These are phyloP conservation scores for Scomber scombrus DNA, from an alignment of 2,113 vertebrate genomes.

Conservation along the genomic window DNA sequence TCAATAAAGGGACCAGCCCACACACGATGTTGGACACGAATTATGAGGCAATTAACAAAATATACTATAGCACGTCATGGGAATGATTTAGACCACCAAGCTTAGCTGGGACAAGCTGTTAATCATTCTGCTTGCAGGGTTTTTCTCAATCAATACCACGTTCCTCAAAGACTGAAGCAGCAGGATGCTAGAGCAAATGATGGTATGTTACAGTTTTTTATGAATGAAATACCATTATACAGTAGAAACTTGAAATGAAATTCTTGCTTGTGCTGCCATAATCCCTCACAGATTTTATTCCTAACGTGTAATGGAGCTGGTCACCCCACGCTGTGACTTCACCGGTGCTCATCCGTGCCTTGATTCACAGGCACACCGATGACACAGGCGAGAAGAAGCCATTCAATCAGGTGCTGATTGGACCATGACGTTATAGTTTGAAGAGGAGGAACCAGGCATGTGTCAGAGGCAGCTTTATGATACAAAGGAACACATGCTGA, in stretches of 20 bases:
- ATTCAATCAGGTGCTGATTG: slow-evolving; percentile 52
- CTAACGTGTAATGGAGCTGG: background rate
- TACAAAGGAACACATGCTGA: background rate
- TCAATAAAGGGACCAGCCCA: slow-evolving; percentile 68
- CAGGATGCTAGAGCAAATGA: background rate
- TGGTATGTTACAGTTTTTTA: background rate
- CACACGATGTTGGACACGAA: slow-evolving; percentile 61
- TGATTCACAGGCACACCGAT: slow-evolving; percentile 19
- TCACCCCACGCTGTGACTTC: background rate
- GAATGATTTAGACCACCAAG: slow-evolving; percentile 64
- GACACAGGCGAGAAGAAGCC: slow-evolving; percentile 10
- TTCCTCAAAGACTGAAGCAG: background rate
- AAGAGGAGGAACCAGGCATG: background rate
- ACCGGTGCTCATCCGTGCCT: background rate
- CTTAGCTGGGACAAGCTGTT: slow-evolving; percentile 42
- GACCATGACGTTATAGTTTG: background rate
- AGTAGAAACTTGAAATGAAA: background rate
- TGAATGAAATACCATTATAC: slow-evolving; percentile 3
- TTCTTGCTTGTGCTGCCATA: background rate
- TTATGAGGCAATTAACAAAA: slow-evolving; percentile 73
- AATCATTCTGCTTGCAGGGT: slow-evolving; percentile 66
- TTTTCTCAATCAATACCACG: slow-evolving; percentile 71
- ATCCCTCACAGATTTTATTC: background rate
- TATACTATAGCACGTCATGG: slow-evolving; percentile 63
- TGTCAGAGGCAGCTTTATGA: background rate